Percentiles rank a stretch among this genome's conserved stretches.
Evolutionary conservation across 2,888 invertebrate species (phyloP).

Genomic region (Erannis defoliaria): DNA sequence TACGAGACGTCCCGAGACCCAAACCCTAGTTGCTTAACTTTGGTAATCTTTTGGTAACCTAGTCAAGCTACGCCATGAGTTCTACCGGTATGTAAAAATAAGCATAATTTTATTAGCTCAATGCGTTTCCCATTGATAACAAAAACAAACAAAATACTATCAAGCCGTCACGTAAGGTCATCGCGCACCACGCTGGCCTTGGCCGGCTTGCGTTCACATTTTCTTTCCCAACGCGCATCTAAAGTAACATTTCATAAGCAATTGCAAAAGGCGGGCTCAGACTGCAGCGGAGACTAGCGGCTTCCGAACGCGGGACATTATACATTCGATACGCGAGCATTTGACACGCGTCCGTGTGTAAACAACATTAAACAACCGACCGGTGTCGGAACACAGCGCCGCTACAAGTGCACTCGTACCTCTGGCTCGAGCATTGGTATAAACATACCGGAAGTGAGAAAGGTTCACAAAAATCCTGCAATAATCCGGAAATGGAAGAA

Average conservation of each 20-base stretch:
- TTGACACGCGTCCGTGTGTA: conserved; percentile 53
- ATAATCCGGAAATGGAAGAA: not conserved
- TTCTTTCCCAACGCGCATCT: conserved; percentile 81
- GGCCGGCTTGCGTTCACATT: conserved; percentile 81
- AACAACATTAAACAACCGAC: conserved; percentile 12
- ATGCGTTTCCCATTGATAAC: conserved; percentile 35
- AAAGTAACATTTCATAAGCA: conserved; percentile 81
- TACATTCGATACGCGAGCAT: conserved; percentile 54
- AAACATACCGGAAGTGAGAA: conserved; percentile 2
- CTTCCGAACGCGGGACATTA: conserved; percentile 48
- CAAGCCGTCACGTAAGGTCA: conserved; percentile 65
- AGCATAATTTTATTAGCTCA: conserved; percentile 3
- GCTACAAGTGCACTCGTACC: conserved; percentile 10
- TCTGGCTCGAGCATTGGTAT: not conserved
- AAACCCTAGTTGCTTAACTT: no score
- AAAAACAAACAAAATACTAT: conserved; percentile 48
- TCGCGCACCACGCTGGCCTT: conserved; percentile 68
- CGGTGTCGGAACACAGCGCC: not conserved
- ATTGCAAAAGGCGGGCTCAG: conserved; percentile 60
- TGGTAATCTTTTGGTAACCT: no score
- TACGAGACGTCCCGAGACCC: no score
- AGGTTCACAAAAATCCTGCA: not conserved
- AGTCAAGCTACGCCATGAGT: no score
- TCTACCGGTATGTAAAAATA: not conserved
- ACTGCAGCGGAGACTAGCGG: conserved; percentile 38